Percentiles rank a stretch among this genome's conserved stretches.
These are phyloP conservation scores for Bothrops jararaca DNA, from an alignment of 2,113 vertebrate genomes.

Conservation along the genomic window DNA sequence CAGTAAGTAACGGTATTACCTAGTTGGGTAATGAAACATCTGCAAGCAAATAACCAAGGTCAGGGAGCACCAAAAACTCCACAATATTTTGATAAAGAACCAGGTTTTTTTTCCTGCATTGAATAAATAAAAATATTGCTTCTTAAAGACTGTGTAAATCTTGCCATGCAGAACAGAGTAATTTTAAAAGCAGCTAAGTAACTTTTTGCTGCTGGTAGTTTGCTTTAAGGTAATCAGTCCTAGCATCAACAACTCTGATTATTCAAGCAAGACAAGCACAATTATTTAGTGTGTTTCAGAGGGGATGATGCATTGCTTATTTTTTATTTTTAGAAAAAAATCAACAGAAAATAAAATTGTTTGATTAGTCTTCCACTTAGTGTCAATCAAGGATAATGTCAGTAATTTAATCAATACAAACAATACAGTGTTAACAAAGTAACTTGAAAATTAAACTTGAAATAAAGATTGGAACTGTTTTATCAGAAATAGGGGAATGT, in stretches of 20 bases:
- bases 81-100: neutral
- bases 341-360: slow-evolving; percentile 14
- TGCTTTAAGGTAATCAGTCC: neutral
- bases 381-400: slow-evolving; percentile 26
- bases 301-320: neutral
- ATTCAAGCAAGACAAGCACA: neutral
- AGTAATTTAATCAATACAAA: slow-evolving; percentile 29
- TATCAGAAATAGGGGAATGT: neutral
- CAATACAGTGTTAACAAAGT: slow-evolving; percentile 7
- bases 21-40: neutral
- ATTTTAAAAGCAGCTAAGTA: neutral
- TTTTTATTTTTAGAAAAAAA: slow-evolving; percentile 3
- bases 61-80: neutral
- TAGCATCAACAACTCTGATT: neutral
- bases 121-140: neutral
- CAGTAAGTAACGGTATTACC: too few species aligned
- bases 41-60: neutral
- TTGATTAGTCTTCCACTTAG: slow-evolving; percentile 14
- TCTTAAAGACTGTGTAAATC: neutral
- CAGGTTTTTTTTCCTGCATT: neutral
- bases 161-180: neutral
- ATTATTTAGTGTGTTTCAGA: neutral
- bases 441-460: slow-evolving; percentile 10
- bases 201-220: neutral
- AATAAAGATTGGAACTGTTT: neutral